A percentile compares a stretch with the other conserved stretches of the same genome.
These are phyloP conservation scores for Drosophila anomalata DNA, from an alignment of 2,888 invertebrate species.

Conservation along the genomic window DNA sequence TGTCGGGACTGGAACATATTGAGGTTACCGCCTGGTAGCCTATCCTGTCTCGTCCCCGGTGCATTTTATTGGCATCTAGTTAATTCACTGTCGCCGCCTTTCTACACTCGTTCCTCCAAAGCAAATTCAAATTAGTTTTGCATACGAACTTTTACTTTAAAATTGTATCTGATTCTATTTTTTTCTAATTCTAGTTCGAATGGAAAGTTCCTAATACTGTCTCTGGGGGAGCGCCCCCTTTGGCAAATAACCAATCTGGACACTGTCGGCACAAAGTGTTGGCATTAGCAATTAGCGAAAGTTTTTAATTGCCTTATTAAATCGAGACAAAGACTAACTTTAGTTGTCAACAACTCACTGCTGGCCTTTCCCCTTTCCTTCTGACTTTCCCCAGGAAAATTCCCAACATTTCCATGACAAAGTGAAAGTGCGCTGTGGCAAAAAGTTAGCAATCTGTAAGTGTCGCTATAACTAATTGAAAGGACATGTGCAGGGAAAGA, in stretches of 20 bases:
- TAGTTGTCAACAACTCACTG: slow-evolving; percentile 5
- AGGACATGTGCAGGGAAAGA: slow-evolving; percentile 10
- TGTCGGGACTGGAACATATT: slow-evolving; percentile 48
- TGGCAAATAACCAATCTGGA: slow-evolving; percentile 16
- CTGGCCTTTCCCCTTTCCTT: slow-evolving; percentile 1
- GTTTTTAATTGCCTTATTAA: slow-evolving; percentile 78
- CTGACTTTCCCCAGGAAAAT: slow-evolving; percentile 1
- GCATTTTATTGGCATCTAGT: slow-evolving; percentile 48
- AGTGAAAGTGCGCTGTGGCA: slow-evolving; percentile 46
- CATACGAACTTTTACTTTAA: not conserved
- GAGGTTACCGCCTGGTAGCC: slow-evolving; percentile 48
- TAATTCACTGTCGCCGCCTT: slow-evolving; percentile 34
- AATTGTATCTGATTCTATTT: not conserved
- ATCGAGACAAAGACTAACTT: slow-evolving; percentile 56
- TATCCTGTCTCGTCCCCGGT: not conserved
- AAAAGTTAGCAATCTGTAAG: slow-evolving; percentile 69
- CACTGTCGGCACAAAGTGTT: slow-evolving; percentile 31
- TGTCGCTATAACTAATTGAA: slow-evolving; percentile 69
- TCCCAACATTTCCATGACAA: slow-evolving; percentile 33
- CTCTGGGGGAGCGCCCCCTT: not conserved
- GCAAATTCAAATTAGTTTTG: not conserved
- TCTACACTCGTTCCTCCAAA: not conserved
- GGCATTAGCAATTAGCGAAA: slow-evolving; percentile 68
- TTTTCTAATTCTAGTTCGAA: not conserved
- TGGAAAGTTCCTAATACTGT: not conserved